Evolutionary conservation across 2,888 invertebrate species (phyloP), one percentile per base, ranked within the genome.

Genomic region (Atrina japonica): DNA sequence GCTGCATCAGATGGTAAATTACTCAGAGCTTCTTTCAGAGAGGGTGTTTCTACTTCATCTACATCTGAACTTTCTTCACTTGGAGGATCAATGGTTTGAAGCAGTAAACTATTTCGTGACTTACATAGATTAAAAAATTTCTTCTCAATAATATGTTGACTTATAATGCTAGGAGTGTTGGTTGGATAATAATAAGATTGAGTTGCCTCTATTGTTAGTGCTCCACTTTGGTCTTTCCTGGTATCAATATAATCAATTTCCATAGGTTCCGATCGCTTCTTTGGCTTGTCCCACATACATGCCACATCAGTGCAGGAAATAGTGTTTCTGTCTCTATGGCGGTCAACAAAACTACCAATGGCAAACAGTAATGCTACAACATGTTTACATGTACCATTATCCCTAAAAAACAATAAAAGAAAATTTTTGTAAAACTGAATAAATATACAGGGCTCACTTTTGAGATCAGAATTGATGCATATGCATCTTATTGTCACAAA

Each of bases 211-310:
- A 21, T 41, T 3, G 25, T 23, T 35, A 25, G 41, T 40, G 23
- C 14, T 16, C 21, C n/a, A 16, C 25, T 21, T 6, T 49, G 25
- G 30, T 59, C 45, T 14, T 9, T 21, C 27, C 41, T 40, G 1
- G 25, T 65, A 18, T 47, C 45, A 14, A 59, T 66, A 29, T 16
- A 9, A 29, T 27, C 47, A 6, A 56, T 47, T 66, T 49, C 35
- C 16, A n/a, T 56, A 9, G 58, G 66, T n/a, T 23, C n/a, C 3
- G 56, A 23, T 14, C 1, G 25, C 40, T 50, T 59, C 21, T 41
- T 58, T 2, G 59, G 59, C 27, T 66, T 50, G 41, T 66, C 59
- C 66, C 59, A 66, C 21, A 9, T 58, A 18, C 47, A 66, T 35
- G 18, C 21, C 11, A 49, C 47, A 58, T 56, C 66, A 6, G 66